These are phyloP conservation scores for Patagioenas fasciata DNA, from an alignment of 2,113 vertebrate genomes.

Conservation along the genomic window DNA sequence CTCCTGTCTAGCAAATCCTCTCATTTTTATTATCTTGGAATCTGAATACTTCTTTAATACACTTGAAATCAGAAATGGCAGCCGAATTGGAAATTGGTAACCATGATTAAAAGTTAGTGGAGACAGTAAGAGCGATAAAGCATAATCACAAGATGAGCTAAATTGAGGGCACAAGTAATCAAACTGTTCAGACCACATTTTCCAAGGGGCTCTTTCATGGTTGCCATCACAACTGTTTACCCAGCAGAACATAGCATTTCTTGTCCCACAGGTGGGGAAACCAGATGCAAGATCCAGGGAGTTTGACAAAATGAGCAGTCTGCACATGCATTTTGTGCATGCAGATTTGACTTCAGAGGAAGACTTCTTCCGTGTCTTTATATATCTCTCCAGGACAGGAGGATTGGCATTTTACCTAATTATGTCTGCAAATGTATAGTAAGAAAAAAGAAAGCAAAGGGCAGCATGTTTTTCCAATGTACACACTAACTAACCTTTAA, in stretches of 20 bases:
- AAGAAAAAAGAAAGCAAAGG: background rate
- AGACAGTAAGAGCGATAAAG: background rate
- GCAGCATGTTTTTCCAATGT: background rate
- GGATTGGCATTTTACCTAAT: background rate
- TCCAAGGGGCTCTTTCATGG: background rate
- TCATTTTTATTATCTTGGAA: background rate
- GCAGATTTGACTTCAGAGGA: background rate
- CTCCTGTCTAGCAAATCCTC: background rate
- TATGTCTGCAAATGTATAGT: background rate
- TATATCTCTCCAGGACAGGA: background rate
- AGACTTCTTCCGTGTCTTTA: background rate
- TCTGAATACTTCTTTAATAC: background rate
- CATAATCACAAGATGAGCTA: background rate
- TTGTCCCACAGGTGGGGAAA: background rate
- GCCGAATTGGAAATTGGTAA: background rate
- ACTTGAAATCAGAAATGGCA: conserved; percentile 35
- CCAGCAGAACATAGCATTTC: background rate
- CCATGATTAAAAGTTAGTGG: conserved; percentile 22
- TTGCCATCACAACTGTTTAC: background rate
- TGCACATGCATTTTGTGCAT: background rate
- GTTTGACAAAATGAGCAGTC: background rate
- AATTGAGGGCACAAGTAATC: background rate
- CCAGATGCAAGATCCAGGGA: background rate
- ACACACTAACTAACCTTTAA: background rate
- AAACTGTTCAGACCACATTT: background rate